Evolutionary conservation across 37 sponge, comb jelly and placozoan species (phyloP), one percentile per base, ranked within the genome.

Genomic region (Eunapius fragilis): DNA sequence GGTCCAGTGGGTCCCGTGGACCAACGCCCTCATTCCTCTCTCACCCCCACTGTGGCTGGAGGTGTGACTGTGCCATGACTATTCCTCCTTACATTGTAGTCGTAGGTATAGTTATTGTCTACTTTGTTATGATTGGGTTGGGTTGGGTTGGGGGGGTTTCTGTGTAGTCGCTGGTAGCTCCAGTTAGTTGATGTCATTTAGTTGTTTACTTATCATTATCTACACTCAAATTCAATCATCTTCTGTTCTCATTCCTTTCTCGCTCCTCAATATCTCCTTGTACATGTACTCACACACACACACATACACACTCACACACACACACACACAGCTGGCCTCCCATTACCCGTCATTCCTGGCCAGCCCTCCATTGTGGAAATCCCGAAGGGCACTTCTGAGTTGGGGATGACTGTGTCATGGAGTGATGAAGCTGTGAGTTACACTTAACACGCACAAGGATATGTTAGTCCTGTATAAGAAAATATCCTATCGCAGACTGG

Each of bases 381-480:
- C 27, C 94, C 94, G 3, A 93, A 93, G 72, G 94, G 94, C 2
- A 87, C 71, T 31, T 75, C 70, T 25, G 88, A 90, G 11, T 72
- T 93, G 4, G 94, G 94, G 19, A 45, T 93, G 26, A 84, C 79
- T 69, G 30, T 89, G 58, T 77, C 79, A 0, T 80, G 82, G 82
- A 76, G 74, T 71, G 86, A 81, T 49, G 77, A 82, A 31, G 58
- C 24, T 50, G 91, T 90, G 69, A 74, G 85, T n/a, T 41, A 28
- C 24, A 34, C 26, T 11, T 35, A 19, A 3, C 3, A 9, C 6
- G 3, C 6, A 41, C 6, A 41, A 9, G 41, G 41, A 41, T 3
- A 41, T 41, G 6, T 41, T 41, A 41, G 41, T 6, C n/a, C n/a
- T n/a, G n/a, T n/a, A n/a, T n/a, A n/a, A n/a, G n/a, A 41, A 6